phyloP scores from a whole-genome alignment of 2,797 vertebrate genomes.

The Leuciscus waleckii region DNA sequence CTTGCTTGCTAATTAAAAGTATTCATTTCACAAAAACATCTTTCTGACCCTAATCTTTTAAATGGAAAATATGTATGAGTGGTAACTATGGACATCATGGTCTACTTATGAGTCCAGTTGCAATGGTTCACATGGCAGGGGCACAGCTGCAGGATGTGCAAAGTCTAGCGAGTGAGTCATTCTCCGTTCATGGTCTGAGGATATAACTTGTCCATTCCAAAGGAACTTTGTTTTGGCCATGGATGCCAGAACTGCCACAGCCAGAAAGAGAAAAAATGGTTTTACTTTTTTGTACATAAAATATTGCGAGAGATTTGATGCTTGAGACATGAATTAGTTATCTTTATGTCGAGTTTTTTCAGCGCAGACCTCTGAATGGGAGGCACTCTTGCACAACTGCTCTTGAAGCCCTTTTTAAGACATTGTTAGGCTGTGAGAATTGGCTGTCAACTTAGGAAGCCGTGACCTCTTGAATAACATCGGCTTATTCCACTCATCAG shows the following conservation, averaged over 20 bases:
- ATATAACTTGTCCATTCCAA: constrained; percentile 16
- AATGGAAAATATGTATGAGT: not conserved
- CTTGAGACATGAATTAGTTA: not conserved
- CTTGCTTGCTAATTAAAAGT: not conserved
- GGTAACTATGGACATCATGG: constrained; percentile 23
- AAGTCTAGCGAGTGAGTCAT: constrained; percentile 24
- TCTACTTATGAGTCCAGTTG: constrained; percentile 37
- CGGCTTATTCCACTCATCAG: constrained; percentile 8
- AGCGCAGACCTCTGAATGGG: not conserved
- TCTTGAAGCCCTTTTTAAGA: constrained; percentile 31
- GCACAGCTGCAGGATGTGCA: constrained; percentile 51
- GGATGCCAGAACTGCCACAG: constrained; percentile 20
- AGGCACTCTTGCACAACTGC: constrained; percentile 9
- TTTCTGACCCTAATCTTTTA: not conserved
- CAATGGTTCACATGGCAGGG: constrained; percentile 27
- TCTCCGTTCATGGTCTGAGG: constrained; percentile 15
- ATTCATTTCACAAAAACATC: not conserved
- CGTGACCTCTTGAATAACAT: constrained; percentile 25
- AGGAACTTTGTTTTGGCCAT: constrained; percentile 15
- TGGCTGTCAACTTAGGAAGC: constrained; percentile 30
- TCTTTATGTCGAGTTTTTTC: not conserved
- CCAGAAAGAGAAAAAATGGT: not conserved
- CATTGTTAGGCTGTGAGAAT: constrained; percentile 39
- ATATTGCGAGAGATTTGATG: not conserved
- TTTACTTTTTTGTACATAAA: not conserved